Evolutionary conservation across 2,888 invertebrate genomes (phyloP).

Genomic region (Mythimna loreyi): DNA sequence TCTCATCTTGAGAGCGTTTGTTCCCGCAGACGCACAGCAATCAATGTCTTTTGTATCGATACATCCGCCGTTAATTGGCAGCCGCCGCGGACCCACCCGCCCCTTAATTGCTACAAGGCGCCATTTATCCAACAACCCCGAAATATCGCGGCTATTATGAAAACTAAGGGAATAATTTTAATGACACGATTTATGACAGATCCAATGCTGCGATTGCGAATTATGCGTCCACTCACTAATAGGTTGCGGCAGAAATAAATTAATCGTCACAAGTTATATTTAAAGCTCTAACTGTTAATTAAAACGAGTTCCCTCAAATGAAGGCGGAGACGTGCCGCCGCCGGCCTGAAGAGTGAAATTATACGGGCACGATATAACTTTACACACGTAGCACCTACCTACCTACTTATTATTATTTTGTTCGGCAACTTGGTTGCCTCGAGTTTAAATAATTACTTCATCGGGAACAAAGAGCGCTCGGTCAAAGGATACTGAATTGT

Average conservation of each 20-base stretch:
- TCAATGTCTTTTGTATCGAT: slow-evolving; percentile 62
- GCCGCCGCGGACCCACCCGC: slow-evolving; percentile 19
- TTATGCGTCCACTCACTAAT: slow-evolving; percentile 36
- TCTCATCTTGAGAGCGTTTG: slow-evolving; percentile 3
- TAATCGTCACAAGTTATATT: slow-evolving; percentile 33
- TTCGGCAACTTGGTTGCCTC: slow-evolving; percentile 29
- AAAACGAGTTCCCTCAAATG: slow-evolving; percentile 27
- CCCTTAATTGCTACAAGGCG: slow-evolving; percentile 60
- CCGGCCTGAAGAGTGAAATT: slow-evolving; percentile 22
- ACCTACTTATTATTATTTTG: slow-evolving; percentile 52
- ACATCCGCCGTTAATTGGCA: slow-evolving; percentile 63
- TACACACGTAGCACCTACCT: slow-evolving; percentile 26
- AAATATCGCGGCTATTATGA: slow-evolving; percentile 39
- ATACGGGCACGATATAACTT: slow-evolving; percentile 37
- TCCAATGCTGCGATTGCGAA: slow-evolving; percentile 39
- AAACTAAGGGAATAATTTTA: slow-evolving; percentile 56
- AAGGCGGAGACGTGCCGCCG: slow-evolving; percentile 24
- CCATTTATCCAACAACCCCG: slow-evolving; percentile 42
- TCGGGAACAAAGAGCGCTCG: slow-evolving; percentile 55
- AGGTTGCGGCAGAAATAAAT: slow-evolving; percentile 43
- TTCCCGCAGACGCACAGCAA: slow-evolving; percentile 46
- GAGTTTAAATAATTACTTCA: slow-evolving; percentile 56
- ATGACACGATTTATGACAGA: slow-evolving; percentile 53
- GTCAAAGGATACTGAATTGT: slow-evolving; percentile 52
- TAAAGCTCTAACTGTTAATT: slow-evolving; percentile 50